A percentile compares a stretch with the other conserved stretches of the same genome.
Evolutionary conservation across 2,797 vertebrate genomes (phyloP).

Genomic region (Acrocephalus scirpaceus): DNA sequence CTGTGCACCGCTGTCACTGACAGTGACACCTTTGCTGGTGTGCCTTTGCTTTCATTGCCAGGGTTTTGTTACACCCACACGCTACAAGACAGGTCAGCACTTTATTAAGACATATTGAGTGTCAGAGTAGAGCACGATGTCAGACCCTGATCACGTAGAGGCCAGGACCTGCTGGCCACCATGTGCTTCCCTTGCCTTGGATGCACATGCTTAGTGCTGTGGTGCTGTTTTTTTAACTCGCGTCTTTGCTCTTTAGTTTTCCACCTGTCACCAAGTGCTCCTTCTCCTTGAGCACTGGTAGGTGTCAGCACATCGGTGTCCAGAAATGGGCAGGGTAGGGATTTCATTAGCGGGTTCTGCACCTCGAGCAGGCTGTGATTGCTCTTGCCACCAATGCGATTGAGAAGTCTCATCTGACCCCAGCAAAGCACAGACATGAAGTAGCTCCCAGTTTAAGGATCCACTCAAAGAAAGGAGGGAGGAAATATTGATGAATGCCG

Average conservation of each 20-base stretch:
- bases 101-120: background rate
- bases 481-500: background rate
- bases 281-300: background rate
- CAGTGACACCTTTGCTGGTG: too few species aligned
- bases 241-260: background rate
- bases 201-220: rapidly evolving
- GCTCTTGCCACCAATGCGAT: rapidly evolving
- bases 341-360: background rate
- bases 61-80: rapidly evolving
- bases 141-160: background rate
- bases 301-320: rapidly evolving
- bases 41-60: background rate
- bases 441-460: background rate
- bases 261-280: background rate
- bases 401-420: background rate
- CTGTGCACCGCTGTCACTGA: rapidly evolving
- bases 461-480: background rate
- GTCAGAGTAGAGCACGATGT: background rate
- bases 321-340: rapidly evolving
- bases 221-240: background rate
- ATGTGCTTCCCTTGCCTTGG: rapidly evolving
- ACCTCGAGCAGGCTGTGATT: rapidly evolving
- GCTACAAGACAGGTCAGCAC: background rate
- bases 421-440: background rate
- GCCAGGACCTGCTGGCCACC: rapidly evolving